These are phyloP conservation scores for Rhopalosiphum nymphaeae DNA, from an alignment of 2,888 invertebrate genomes.

Conservation along the genomic window DNA sequence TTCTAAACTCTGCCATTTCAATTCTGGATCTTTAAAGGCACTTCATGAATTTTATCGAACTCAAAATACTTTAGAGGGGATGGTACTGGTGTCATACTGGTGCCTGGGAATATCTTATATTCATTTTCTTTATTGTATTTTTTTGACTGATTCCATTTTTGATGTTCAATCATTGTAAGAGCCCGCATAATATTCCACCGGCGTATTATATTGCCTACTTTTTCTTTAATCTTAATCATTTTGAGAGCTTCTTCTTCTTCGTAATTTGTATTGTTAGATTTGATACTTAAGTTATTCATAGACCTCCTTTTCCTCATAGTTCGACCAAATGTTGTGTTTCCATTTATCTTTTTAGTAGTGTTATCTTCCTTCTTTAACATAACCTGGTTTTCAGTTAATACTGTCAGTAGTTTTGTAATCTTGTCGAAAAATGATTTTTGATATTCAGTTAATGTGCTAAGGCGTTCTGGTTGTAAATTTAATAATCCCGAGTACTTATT, in stretches of 20 bases:
- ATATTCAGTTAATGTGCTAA: too few species aligned
- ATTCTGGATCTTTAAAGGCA: background rate
- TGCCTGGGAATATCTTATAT: background rate
- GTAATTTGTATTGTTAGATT: background rate
- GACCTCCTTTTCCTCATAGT: background rate
- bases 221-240: background rate
- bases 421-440: too few species aligned
- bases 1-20: background rate
- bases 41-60: rapidly evolving
- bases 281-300: background rate
- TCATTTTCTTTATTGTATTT: background rate
- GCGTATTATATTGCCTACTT: background rate
- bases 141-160: rapidly evolving
- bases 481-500: too few species aligned
- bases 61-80: background rate
- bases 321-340: too few species aligned
- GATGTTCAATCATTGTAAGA: background rate
- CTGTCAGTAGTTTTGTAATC: too few species aligned
- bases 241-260: background rate
- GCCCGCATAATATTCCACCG: background rate
- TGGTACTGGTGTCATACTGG: background rate
- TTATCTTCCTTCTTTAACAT: too few species aligned
- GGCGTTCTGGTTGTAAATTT: too few species aligned
- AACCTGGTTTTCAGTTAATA: too few species aligned
- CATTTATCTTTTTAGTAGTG: too few species aligned